Percentiles rank a stretch among this genome's conserved stretches.
phyloP scores from a whole-genome alignment of 2,113 vertebrate species.

The Passer domesticus region DNA sequence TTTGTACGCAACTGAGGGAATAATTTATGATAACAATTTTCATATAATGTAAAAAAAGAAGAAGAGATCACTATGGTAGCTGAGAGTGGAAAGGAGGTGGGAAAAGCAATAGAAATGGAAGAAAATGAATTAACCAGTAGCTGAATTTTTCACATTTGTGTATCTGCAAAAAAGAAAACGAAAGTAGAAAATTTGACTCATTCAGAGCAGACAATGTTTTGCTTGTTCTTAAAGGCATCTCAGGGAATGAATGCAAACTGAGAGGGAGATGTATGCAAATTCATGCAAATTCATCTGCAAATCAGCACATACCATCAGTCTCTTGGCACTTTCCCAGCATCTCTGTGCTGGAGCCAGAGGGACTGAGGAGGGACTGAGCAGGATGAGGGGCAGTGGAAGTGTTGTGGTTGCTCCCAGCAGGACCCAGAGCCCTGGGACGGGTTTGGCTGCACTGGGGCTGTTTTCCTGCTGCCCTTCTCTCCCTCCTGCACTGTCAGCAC shows the following conservation, averaged over 20 bases:
- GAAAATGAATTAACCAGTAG: neutral
- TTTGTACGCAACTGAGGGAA: neutral
- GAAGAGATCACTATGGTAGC: neutral
- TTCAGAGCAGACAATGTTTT: slow-evolving; percentile 4
- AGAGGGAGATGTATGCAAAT: slow-evolving; percentile 33
- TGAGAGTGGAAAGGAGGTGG: neutral
- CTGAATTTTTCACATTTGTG: neutral
- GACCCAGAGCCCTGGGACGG: neutral
- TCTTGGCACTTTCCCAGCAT: neutral
- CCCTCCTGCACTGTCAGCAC: neutral
- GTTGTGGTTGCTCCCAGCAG: neutral
- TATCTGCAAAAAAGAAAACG: neutral
- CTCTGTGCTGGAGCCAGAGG: neutral
- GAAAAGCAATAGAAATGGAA: neutral
- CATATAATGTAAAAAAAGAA: neutral
- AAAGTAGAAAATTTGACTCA: neutral
- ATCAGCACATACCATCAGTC: neutral
- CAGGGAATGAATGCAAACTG: slow-evolving; percentile 9
- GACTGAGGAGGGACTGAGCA: neutral
- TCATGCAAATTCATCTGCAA: slow-evolving; percentile 8
- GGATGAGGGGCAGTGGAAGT: neutral
- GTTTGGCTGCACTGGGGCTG: neutral
- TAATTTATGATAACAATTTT: neutral
- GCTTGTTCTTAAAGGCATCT: neutral
- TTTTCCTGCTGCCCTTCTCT: neutral